Base-by-base conservation (phyloP, 2,888 invertebrate genomes). In the Cerceris ruficornis region DNA sequence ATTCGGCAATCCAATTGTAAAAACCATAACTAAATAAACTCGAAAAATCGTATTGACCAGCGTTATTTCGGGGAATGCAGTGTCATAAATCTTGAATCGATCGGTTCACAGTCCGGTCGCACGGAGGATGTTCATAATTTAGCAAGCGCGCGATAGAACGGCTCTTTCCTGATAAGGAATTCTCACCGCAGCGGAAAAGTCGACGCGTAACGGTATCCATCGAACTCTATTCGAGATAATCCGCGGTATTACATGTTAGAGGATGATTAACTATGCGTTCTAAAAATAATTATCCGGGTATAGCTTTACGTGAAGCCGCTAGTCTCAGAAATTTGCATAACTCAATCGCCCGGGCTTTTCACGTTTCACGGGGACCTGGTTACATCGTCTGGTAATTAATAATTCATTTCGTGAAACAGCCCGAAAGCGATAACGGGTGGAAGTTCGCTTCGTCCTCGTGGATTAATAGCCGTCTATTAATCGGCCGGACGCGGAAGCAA, bases 151-250 rank as follows among this genome's bases (percentile, higher is more conserved):
- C 15, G 50, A 61, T 15, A 28, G 11, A 50, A 66, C 60, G 50
- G 67, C 49, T 65, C 65, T 43, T 55, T 67, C 13, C 54, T 60
- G 77, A 75, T 78, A 78, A 75, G 77, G n/a, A 64, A 62, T 70
- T 50, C 52, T 8, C 43, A 9, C 28, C 42, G 50, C 52, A 49
- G 54, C 57, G 17, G n/a, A 67, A 49, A 58, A 65, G 59, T 81
- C 65, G 73, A 52, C 41, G 57, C 61, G 58, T 75, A 82, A 80
- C 80, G 79, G 73, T 80, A 67, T 43, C 49, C 43, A 13, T 17
- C 15, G 14, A 7, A 58, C 28, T 50, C 41, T 49, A 17, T 7
- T 62, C 79, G 67, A 70, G 73, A 81, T 75, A 82, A 79, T 52
- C 60, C 52, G 28, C 46, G 59, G 59, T 71, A 73, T 76, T 61